A percentile compares a stretch with the other conserved stretches of the same genome.
These are phyloP conservation scores for Lethrus apterus DNA, from an alignment of 1,140 invertebrate species.

Conservation along the genomic window DNA sequence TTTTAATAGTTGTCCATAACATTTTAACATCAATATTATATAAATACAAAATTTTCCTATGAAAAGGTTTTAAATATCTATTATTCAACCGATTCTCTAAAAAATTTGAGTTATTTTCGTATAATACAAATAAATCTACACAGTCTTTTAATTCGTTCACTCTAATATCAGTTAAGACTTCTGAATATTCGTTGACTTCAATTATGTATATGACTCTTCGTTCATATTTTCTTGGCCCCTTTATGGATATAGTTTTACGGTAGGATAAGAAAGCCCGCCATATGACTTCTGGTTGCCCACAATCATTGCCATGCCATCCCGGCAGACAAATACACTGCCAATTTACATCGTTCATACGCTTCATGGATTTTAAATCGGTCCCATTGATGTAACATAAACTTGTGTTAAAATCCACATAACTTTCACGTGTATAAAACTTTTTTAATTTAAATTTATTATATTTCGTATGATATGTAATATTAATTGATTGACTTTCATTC, in stretches of 20 bases:
- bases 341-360: constrained; percentile 28
- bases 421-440: constrained; percentile 36
- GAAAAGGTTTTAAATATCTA: constrained; percentile 38
- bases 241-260: constrained; percentile 44
- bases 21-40: constrained; percentile 39
- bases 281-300: constrained; percentile 58
- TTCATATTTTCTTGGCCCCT: constrained; percentile 41
- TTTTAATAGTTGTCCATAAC: constrained; percentile 43
- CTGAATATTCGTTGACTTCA: constrained; percentile 48
- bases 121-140: constrained; percentile 58
- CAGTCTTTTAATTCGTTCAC: constrained; percentile 51
- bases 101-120: constrained; percentile 40
- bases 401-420: constrained; percentile 44
- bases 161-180: constrained; percentile 51
- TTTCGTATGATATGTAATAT: constrained; percentile 38
- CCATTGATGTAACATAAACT: constrained; percentile 50
- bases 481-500: background rate
- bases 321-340: constrained; percentile 49
- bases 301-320: constrained; percentile 58
- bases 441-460: constrained; percentile 38
- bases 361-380: constrained; percentile 44
- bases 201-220: constrained; percentile 52
- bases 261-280: constrained; percentile 57
- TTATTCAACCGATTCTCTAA: constrained; percentile 34
- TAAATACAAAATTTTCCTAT: constrained; percentile 53